Percentiles rank a stretch among this genome's conserved stretches.
Evolutionary conservation across 2,113 vertebrate genomes (phyloP).

Genomic region (Anolis carolinensis): DNA sequence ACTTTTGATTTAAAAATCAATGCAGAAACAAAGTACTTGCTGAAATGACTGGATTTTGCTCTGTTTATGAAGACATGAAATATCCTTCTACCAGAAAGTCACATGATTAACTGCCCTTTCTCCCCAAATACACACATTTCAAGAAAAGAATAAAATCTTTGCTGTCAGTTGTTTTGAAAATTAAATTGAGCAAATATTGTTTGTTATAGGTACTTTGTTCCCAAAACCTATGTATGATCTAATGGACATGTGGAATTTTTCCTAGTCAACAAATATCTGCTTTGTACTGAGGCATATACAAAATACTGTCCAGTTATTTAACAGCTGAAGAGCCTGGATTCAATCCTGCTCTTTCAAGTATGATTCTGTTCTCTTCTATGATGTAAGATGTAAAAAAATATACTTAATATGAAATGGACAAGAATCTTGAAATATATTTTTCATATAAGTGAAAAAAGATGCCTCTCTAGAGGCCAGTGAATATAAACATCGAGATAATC

Average conservation of each 20-base stretch:
- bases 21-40: not conserved
- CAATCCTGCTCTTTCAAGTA: not conserved
- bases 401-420: not conserved
- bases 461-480: no score
- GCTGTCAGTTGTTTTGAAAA: not conserved
- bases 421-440: not conserved
- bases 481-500: not conserved
- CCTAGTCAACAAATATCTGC: no score
- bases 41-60: constrained; percentile 1
- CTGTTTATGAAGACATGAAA: not conserved
- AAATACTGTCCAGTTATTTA: no score
- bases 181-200: not conserved
- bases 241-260: no score
- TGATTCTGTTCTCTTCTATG: not conserved
- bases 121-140: not conserved
- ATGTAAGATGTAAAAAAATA: not conserved
- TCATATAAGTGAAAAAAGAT: not conserved
- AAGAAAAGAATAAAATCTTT: not conserved
- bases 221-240: no score
- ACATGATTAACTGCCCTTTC: not conserved
- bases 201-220: not conserved
- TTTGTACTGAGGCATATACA: no score
- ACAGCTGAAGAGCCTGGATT: not conserved
- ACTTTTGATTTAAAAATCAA: constrained; percentile 25
- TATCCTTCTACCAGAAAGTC: not conserved